These are phyloP conservation scores for Clostera curtula DNA, from an alignment of 2,888 invertebrate genomes.

Conservation along the genomic window DNA sequence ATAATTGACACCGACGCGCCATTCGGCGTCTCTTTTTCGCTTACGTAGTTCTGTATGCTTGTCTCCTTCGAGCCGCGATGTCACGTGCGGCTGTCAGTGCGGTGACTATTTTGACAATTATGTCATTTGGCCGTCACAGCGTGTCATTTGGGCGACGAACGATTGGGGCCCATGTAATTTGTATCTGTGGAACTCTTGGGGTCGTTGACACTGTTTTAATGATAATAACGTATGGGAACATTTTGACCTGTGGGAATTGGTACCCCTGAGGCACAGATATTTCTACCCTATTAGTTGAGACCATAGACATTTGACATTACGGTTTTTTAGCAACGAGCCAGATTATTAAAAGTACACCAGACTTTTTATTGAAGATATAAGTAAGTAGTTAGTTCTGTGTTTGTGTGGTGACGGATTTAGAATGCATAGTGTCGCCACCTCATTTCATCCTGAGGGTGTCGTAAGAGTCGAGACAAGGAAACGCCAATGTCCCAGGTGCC, in stretches of 20 bases:
- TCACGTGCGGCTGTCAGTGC: slow-evolving; percentile 70
- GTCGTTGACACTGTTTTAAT: slow-evolving; percentile 54
- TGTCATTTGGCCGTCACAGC: slow-evolving; percentile 72
- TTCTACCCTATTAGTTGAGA: not conserved
- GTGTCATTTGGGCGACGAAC: slow-evolving; percentile 71
- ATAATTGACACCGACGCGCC: slow-evolving; percentile 71
- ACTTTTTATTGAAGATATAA: no score
- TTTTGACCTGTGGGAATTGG: slow-evolving; percentile 39
- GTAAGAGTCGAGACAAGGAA: no score
- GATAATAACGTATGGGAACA: slow-evolving; percentile 64
- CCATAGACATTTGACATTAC: no score
- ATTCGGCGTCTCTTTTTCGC: slow-evolving; percentile 38
- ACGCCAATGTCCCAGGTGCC: no score
- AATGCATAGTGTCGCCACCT: no score
- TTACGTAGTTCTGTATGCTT: slow-evolving; percentile 14
- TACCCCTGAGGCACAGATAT: not conserved
- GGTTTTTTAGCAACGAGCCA: no score
- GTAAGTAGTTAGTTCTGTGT: no score
- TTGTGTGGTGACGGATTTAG: no score
- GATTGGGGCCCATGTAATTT: slow-evolving; percentile 67
- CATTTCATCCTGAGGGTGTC: no score
- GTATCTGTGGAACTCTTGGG: slow-evolving; percentile 58
- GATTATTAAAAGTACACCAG: no score
- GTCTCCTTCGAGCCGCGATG: slow-evolving; percentile 46
- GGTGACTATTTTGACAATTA: slow-evolving; percentile 74